Base-by-base conservation (phyloP, 2,888 invertebrate genomes). In the Adelognathus sp. region DNA sequence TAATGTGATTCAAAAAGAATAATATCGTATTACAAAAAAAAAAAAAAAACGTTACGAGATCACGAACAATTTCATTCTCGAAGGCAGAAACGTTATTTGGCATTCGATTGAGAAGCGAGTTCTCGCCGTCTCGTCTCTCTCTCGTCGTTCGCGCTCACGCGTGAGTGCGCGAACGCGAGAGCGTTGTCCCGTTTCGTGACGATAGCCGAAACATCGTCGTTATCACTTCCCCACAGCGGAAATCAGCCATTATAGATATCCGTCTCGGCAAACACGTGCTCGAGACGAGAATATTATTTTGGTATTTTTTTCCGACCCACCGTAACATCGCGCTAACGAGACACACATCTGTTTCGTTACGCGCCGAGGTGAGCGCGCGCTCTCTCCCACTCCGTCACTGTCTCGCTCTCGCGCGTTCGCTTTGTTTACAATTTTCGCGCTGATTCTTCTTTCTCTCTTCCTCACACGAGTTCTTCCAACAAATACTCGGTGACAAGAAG, bases 161-260 rank as follows among this genome's bases (percentile, higher is more conserved):
- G 39, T 41, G 39, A 14, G 39, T 14, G 39, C 14, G 39, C 39
- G 21, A 50, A 21, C 50, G 21, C 18, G 18, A 21, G 9, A 29
- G 24, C n/a, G 29, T 54, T 56, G 69, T 78, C 79, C 76, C 76
- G 76, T 81, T 79, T 58, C 44, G 29, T 14, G 46, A n/a, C 36
- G 73, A 75, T 61, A 58, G n/a, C n/a, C 58, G 39, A 31, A 21
- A 41, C 11, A 54, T 9, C 44, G n/a, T n/a, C n/a, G 9, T 24
- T 63, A 21, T 64, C 64, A n/a, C 64, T n/a, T n/a, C n/a, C 72
- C 46, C 67, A 74, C 46, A n/a, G 58, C 73, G 64, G 41, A 60
- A 27, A 54, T 31, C 39, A 11, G 41, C 50, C 24, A 50, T 50
- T 24, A 16, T n/a, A 11, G 16, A 7, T 46, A 16, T 50, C 50